A percentile compares a stretch with the other conserved stretches of the same genome.
Evolutionary conservation across 2,888 invertebrate species (phyloP).

Genomic region (Kuschelorhynchus macadamiae): DNA sequence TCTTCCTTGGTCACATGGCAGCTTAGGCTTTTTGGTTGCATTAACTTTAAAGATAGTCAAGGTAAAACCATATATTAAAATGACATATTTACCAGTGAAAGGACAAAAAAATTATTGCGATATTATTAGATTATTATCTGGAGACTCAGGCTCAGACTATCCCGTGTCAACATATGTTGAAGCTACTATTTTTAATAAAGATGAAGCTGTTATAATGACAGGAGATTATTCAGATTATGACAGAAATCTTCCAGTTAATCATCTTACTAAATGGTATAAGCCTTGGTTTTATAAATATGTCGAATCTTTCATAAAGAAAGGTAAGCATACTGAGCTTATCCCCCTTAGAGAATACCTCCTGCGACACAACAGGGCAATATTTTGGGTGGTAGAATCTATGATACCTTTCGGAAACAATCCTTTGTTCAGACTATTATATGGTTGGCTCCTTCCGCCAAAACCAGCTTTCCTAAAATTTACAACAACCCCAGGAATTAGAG

Average conservation of each 20-base stretch:
- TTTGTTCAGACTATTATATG: slow-evolving; percentile 74
- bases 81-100: slow-evolving; percentile 75
- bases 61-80: slow-evolving; percentile 76
- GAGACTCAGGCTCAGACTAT: slow-evolving; percentile 69
- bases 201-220: slow-evolving; percentile 77
- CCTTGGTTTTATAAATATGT: slow-evolving; percentile 82
- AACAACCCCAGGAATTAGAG: slow-evolving; percentile 77
- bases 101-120: slow-evolving; percentile 77
- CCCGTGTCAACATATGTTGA: slow-evolving; percentile 76
- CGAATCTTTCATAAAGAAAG: slow-evolving; percentile 72
- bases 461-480: slow-evolving; percentile 82
- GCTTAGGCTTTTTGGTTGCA: slow-evolving; percentile 77
- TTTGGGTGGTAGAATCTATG: slow-evolving; percentile 83
- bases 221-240: slow-evolving; percentile 77
- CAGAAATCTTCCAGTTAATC: slow-evolving; percentile 70
- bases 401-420: slow-evolving; percentile 79
- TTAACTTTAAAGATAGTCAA: slow-evolving; percentile 75
- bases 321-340: slow-evolving; percentile 73
- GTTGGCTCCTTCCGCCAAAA: slow-evolving; percentile 80
- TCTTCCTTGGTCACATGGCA: slow-evolving; percentile 79
- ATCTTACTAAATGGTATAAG: slow-evolving; percentile 77
- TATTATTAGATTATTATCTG: slow-evolving; percentile 74
- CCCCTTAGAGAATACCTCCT: slow-evolving; percentile 77
- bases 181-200: slow-evolving; percentile 74
- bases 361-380: slow-evolving; percentile 78